phyloP scores from a whole-genome alignment of 2,797 vertebrate species.

The Lepilemur septentrionalis region DNA sequence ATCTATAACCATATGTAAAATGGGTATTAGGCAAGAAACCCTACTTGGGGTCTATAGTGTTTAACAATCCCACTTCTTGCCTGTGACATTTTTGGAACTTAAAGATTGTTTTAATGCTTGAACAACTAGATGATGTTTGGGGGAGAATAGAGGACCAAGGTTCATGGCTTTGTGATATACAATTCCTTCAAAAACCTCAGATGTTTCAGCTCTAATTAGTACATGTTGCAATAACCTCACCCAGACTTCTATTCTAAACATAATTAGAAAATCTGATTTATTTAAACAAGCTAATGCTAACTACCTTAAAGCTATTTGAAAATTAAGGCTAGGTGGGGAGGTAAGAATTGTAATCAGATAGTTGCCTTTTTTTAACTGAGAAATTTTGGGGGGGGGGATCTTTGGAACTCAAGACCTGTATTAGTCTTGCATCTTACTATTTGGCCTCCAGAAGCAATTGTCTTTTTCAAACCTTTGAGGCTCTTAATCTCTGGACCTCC shows the following conservation, averaged over 20 bases:
- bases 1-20: not conserved
- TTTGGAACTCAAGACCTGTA: not conserved
- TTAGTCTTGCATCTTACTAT: not conserved
- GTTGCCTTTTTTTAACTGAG: not conserved
- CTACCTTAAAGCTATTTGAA: not conserved
- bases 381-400: not conserved
- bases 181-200: not conserved
- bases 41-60: not conserved
- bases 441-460: not conserved
- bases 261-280: not conserved
- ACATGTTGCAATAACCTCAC: not conserved
- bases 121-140: not conserved
- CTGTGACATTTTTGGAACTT: not conserved
- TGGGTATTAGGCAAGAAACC: not conserved
- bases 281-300: not conserved
- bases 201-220: not conserved
- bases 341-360: not conserved
- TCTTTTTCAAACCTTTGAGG: not conserved
- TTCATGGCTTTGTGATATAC: not conserved
- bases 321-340: not conserved
- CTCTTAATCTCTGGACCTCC: not conserved
- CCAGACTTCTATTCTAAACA: not conserved
- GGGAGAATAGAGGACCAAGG: fast-evolving
- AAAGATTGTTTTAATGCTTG: not conserved
- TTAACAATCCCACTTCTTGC: not conserved